Percentiles rank a stretch among this genome's conserved stretches.
Evolutionary conservation across 2,113 vertebrate genomes (phyloP).

Genomic region (Zeus faber): DNA sequence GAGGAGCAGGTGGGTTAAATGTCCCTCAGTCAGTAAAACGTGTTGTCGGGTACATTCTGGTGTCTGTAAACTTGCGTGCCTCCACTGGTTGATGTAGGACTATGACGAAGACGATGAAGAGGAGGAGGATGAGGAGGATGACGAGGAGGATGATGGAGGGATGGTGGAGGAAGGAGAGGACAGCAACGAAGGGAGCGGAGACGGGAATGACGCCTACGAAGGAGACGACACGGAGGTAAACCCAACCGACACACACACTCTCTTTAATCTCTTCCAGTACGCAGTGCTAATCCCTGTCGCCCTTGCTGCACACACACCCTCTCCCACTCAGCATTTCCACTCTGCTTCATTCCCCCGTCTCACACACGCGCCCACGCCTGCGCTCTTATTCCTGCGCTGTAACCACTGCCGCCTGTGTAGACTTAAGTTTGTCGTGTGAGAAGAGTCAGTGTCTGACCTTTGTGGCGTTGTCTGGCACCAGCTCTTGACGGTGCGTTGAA

Average conservation of each 20-base stretch:
- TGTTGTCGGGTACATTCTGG: not conserved
- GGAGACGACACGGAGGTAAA: conserved; percentile 88
- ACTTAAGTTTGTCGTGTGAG: too few species aligned
- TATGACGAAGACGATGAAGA: conserved; percentile 90
- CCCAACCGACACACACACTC: not conserved
- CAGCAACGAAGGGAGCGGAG: conserved; percentile 90
- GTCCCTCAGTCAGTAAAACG: not conserved
- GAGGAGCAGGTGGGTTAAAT: conserved; percentile 58
- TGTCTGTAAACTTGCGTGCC: not conserved
- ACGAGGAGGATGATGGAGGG: conserved; percentile 90
- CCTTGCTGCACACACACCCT: not conserved
- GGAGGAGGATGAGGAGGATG: conserved; percentile 88
- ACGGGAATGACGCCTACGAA: conserved; percentile 89
- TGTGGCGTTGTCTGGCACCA: too few species aligned
- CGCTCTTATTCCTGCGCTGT: too few species aligned
- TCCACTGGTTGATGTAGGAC: conserved; percentile 24
- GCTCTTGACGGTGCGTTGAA: too few species aligned
- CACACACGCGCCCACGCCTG: not conserved
- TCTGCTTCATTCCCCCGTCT: not conserved
- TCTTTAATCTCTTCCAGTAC: not conserved
- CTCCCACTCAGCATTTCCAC: not conserved
- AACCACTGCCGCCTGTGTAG: too few species aligned
- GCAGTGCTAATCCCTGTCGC: too few species aligned
- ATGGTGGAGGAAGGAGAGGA: conserved; percentile 94
- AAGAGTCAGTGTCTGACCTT: too few species aligned